These are phyloP conservation scores for Epizoanthus fatuus DNA, from an alignment of 92 coral and sea anemone genomes.

Conservation along the genomic window DNA sequence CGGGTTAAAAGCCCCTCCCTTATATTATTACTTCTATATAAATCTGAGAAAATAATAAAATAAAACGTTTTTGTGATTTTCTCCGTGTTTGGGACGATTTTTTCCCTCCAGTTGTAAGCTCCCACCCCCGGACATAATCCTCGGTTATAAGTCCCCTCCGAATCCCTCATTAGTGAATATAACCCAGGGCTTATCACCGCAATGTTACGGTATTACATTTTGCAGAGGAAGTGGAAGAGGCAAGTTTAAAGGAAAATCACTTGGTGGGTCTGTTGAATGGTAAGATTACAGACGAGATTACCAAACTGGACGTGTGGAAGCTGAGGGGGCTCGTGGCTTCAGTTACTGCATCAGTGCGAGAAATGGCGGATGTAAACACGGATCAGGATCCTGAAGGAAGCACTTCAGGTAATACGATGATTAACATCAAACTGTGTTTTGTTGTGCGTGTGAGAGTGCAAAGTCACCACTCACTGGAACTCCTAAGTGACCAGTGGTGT, in stretches of 20 bases:
- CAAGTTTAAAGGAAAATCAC: conserved; percentile 69
- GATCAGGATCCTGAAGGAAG: background rate
- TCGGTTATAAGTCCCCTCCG: no score
- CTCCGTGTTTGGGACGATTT: no score
- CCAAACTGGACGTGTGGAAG: conserved; percentile 60
- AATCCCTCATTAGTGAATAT: no score
- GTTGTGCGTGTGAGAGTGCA: background rate
- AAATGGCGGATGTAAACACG: conserved; percentile 55
- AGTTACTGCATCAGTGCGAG: conserved; percentile 58
- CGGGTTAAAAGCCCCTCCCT: no score
- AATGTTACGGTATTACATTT: background rate
- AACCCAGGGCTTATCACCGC: no score
- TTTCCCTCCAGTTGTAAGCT: no score
- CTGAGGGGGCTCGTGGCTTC: conserved; percentile 48
- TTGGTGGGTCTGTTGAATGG: conserved; percentile 64
- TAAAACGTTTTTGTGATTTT: no score
- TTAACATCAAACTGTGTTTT: background rate
- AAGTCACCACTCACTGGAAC: background rate
- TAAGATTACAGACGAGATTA: conserved; percentile 65
- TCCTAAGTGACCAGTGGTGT: no score
- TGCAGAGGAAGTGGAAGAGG: conserved; percentile 45
- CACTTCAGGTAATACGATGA: background rate
- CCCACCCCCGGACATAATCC: no score
- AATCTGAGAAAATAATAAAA: no score
- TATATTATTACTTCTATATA: no score